Evolutionary conservation across 2,113 vertebrate species (phyloP).

Genomic region (Forbesichthys agassizii): DNA sequence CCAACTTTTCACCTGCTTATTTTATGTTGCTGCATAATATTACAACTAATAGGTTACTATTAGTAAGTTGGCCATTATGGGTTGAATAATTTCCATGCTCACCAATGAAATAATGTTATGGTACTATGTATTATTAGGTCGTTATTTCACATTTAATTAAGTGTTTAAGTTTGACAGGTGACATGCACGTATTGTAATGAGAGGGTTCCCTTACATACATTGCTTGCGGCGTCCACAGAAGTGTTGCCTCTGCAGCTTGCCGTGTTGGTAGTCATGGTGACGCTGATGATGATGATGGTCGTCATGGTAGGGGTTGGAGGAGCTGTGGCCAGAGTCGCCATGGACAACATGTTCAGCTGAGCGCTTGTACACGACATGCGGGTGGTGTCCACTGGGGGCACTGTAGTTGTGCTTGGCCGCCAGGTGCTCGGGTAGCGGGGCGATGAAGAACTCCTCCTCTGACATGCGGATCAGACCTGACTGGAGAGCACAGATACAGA

Average conservation of each 20-base stretch:
- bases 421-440: conserved; percentile 87
- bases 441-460: conserved; percentile 89
- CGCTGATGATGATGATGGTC: conserved; percentile 59
- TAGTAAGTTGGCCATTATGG: too few relatives aligned
- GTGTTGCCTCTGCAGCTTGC: conserved; percentile 85
- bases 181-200: conserved; percentile 6
- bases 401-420: conserved; percentile 87
- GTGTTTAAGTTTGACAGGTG: too few relatives aligned
- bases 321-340: conserved; percentile 23
- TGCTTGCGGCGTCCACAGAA: conserved; percentile 98
- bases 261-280: conserved; percentile 65
- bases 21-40: too few relatives aligned
- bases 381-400: conserved; percentile 83
- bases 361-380: conserved; percentile 91
- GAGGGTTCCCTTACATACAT: conserved; percentile 98
- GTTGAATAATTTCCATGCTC: too few relatives aligned
- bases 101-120: too few relatives aligned
- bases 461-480: conserved; percentile 90
- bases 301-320: conserved; percentile 24
- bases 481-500: conserved; percentile 73
- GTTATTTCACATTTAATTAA: too few relatives aligned
- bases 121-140: too few relatives aligned
- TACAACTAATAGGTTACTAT: too few relatives aligned
- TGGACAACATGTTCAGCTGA: conserved; percentile 83
- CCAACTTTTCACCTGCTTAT: too few relatives aligned